Evolutionary conservation across 2,113 vertebrate genomes (phyloP), one percentile per base, ranked within the genome.

Genomic region (Xerus inauris): DNA sequence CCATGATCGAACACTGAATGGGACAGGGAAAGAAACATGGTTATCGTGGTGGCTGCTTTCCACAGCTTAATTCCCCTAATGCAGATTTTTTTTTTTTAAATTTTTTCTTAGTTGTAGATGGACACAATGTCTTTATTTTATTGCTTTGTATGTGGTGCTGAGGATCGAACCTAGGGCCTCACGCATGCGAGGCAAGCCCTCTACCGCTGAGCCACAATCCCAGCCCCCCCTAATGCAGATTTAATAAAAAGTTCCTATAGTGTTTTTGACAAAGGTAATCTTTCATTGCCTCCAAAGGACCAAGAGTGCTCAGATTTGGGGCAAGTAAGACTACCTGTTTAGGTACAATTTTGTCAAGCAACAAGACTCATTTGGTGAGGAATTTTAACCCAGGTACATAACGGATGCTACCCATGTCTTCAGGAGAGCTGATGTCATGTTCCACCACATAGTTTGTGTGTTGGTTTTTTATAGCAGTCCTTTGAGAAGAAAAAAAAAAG

Each of bases 381-480:
- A 79, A 65, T 20, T 77, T 35, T 65, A 89, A 38, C 16, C 14
- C 83, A 14, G 22, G 0, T 16, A 3, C 30, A 0, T 28, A 42
- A 35, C 0, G 2, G 4, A 57, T n/a, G 49, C 9, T 65, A 28
- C 54, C 38, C 28, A 2, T 0, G 9, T 30, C 62, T 64, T 49
- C 17, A 16, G 32, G 26, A 22, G 7, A 9, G 7, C 16, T 2
- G 32, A 40, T 4, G 6, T 6, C 7, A 1, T 20, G 0, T 12
- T 28, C 14, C 22, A 54, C 10, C 45, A 42, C 0, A 30, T 1
- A 32, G 22, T 49, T 85, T 11, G 30, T 47, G 35, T 57, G 16
- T 30, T 38, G 24, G 6, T 49, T 35, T 19, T 28, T 54, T 79
- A 14, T 35, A 59, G 13, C 8, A 59, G 64, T 51, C 67, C 84